Evolutionary conservation across 2,797 vertebrate species (phyloP).

Genomic region (Diplodus puntazzo): DNA sequence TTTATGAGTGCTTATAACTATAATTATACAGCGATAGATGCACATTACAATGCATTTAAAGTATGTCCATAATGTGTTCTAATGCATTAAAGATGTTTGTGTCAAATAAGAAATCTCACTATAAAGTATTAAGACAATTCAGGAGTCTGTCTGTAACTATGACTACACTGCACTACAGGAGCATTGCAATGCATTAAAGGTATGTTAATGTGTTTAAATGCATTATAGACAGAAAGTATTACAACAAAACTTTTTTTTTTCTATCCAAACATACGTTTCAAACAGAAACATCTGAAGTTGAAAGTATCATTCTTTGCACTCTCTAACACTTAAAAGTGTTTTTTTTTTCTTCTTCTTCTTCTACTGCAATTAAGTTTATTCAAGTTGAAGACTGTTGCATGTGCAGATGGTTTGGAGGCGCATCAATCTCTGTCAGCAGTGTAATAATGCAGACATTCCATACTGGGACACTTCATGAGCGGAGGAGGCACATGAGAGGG

Average conservation of each 20-base stretch:
- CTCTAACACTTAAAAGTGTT: slow-evolving; percentile 33
- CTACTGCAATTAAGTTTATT: slow-evolving; percentile 68
- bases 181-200: too few relatives aligned
- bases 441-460: slow-evolving; percentile 85
- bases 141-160: too few relatives aligned
- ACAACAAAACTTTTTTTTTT: slow-evolving; percentile 17
- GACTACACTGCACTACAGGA: too few relatives aligned
- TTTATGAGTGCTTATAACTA: too few relatives aligned
- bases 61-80: too few relatives aligned
- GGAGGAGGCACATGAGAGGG: slow-evolving; percentile 72
- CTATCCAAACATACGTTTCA: slow-evolving; percentile 47
- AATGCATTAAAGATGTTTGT: too few relatives aligned
- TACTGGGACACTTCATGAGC: slow-evolving; percentile 81
- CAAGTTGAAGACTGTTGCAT: slow-evolving; percentile 74
- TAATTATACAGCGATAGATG: too few relatives aligned
- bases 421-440: slow-evolving; percentile 83
- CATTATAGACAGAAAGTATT: too few relatives aligned
- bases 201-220: too few relatives aligned
- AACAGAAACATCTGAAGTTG: slow-evolving; percentile 38
- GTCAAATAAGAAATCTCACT: too few relatives aligned
- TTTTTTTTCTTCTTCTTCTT: not conserved
- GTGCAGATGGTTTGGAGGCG: slow-evolving; percentile 79
- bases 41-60: too few relatives aligned
- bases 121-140: too few relatives aligned
- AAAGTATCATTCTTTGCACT: slow-evolving; percentile 22